Base-by-base conservation (phyloP, 2,113 vertebrate species). In the Hydropotes inermis region DNA sequence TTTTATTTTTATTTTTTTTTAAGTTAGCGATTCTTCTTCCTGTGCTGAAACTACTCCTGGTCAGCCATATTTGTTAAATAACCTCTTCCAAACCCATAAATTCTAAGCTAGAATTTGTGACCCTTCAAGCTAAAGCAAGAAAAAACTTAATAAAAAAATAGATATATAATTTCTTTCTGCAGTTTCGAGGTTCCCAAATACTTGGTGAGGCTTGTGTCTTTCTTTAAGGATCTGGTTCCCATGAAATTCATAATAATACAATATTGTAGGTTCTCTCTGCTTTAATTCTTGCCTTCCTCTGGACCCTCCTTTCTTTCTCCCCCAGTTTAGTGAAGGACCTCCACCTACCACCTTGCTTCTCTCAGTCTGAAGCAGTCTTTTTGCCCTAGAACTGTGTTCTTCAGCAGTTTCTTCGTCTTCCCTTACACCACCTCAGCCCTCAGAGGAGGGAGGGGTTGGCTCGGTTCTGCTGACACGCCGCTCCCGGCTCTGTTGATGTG, bases 21-120 rank as follows among this genome's bases (percentile, higher is more conserved):
- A 83, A 95, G 81, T 92, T 47, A 93, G 55, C 79, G 28, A 76
- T 94, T 90, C 50, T 84, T 95, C 54, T 82, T 90, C 43, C 61
- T 95, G 88, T 91, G 43, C 36, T 95, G 55, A 92, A 90, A 61
- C 85, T 85, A 61, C 58, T 92, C 78, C 33, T 2, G 47, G 52
- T 76, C 45, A 83, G 30, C 91, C 70, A 17, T 94, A 25, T 89
- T 97, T 91, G 89, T 94, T 97, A 91, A 97, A 92, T 92, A 89
- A 74, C 28, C 47, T 96, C 89, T 78, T 87, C 39, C 74, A 82
- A 96, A 74, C 30, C 61, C 23, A 0, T 79, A 70, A 50, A 30
- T 52, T 36, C 64, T 60, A 50, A 95, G n/a, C 12, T 87, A 95
- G 89, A 94, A 76, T 78, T 95, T 84, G 70, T 67, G 87, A 92